A percentile compares a stretch with the other conserved stretches of the same genome.
Conservation (phyloP, 1,140 invertebrate genomes). For the Periplaneta americana region DNA sequence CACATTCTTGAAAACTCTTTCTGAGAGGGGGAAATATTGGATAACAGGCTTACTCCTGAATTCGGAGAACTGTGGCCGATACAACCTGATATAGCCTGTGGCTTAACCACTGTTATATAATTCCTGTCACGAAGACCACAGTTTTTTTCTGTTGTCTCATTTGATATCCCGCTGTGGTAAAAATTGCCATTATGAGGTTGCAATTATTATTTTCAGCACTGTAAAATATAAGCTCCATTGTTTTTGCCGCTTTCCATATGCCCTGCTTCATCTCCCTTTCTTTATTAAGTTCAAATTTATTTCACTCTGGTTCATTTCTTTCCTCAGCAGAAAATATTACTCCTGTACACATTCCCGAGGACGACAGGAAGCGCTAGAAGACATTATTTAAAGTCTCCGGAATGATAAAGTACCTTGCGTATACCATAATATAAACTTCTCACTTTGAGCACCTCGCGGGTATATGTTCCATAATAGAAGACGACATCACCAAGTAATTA, state of each 20-base stretch:
- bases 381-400: neutral
- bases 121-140: neutral
- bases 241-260: neutral
- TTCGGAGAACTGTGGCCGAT: too few relatives aligned
- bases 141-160: neutral
- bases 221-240: neutral
- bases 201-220: neutral
- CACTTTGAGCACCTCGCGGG: neutral
- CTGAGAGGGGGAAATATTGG: too few relatives aligned
- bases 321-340: neutral
- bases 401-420: neutral
- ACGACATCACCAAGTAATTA: neutral
- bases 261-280: neutral
- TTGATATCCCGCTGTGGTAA: neutral
- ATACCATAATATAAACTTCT: neutral
- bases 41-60: too few relatives aligned
- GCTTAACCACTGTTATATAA: neutral
- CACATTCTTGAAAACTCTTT: too few relatives aligned
- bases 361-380: neutral
- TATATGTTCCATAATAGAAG: neutral
- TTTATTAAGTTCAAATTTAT: neutral
- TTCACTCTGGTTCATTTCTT: neutral
- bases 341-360: neutral
- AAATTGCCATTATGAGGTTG: neutral
- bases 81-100: neutral